Evolutionary conservation across 2,113 vertebrate genomes (phyloP), one percentile per base, ranked within the genome.

Genomic region (Cyprinodon tularosa): DNA sequence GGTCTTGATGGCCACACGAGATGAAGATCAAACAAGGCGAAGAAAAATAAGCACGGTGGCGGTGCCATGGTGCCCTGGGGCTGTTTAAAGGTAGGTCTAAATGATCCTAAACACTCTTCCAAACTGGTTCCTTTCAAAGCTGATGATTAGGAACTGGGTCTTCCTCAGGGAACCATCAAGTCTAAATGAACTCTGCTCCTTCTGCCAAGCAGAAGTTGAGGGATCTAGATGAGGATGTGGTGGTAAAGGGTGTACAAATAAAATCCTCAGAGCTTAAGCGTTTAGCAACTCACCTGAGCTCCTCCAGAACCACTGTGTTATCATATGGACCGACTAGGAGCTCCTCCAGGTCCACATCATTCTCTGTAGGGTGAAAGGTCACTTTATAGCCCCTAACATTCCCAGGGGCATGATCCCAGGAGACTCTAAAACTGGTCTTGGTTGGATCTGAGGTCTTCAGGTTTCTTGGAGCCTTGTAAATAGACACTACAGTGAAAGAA

Each of bases 241-340:
- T 2, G 9, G 9, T 2, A 45, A 10, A 45, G 44, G 44, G 4
- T 45, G 44, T 10, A 14, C 29, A 29, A 29, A 29, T 29, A 29
- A 29, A 29, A 29, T 29, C 29, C 2, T 50, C 12, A 3, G 48
- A 50, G 48, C 48, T 14, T 50, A 42, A 42, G 5, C 42, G 0
- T 13, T 47, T 14, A 36, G 12, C 68, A 64, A 37, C 91, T 53
- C 94, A 99, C 98, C 97, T 96, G 74, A 99, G 97, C 68, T 99
- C 97, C 82, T 99, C 97, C 69, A 99, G 88, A 44, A 99, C 98
- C 1, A 99, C 94, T 0, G 98, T 99, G 93, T 96, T 98, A 89
- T 99, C 98, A 0, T 97, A 96, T 0, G 98, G 98, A 0, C 98
- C 98, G 20, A 99, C 95, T 15, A 95, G 82, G 75, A 98, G 75